Percentiles rank a stretch among this genome's conserved stretches.
phyloP scores from a whole-genome alignment of 2,797 vertebrate genomes.

The Syngnathus acus region DNA sequence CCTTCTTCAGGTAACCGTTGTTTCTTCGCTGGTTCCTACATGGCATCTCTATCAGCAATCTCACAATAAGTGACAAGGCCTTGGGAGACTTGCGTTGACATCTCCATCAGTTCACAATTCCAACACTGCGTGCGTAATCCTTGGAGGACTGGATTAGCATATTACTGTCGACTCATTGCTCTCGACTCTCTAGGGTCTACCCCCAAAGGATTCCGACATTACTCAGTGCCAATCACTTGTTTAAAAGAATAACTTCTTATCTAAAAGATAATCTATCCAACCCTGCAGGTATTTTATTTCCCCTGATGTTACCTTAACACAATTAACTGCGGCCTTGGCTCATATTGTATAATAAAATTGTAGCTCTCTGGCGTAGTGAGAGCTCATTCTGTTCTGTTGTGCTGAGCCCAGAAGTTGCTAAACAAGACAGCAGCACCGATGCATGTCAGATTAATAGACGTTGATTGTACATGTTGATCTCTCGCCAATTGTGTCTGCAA shows the following conservation, averaged over 20 bases:
- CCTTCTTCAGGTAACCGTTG: constrained; percentile 82
- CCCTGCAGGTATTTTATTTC: constrained; percentile 30
- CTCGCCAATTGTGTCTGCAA: background rate
- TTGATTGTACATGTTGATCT: background rate
- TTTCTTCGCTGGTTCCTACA: background rate
- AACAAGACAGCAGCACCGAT: background rate
- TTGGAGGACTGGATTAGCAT: constrained; percentile 1
- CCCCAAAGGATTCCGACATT: background rate
- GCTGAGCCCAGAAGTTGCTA: background rate
- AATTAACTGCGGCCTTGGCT: constrained; percentile 19
- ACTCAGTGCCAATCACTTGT: constrained; percentile 1
- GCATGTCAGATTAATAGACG: background rate
- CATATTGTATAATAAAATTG: background rate
- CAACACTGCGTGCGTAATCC: background rate
- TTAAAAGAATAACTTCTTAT: constrained; percentile 16
- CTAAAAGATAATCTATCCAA: background rate
- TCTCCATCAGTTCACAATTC: background rate
- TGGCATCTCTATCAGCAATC: background rate
- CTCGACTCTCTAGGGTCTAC: background rate
- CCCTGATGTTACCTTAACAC: constrained; percentile 19
- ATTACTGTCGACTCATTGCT: background rate
- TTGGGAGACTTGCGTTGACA: background rate
- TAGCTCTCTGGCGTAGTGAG: background rate
- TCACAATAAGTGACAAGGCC: background rate
- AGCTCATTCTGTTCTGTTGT: background rate